Evolutionary conservation across 2,888 invertebrate species (phyloP).

Genomic region (Trissolcus japonicus): DNA sequence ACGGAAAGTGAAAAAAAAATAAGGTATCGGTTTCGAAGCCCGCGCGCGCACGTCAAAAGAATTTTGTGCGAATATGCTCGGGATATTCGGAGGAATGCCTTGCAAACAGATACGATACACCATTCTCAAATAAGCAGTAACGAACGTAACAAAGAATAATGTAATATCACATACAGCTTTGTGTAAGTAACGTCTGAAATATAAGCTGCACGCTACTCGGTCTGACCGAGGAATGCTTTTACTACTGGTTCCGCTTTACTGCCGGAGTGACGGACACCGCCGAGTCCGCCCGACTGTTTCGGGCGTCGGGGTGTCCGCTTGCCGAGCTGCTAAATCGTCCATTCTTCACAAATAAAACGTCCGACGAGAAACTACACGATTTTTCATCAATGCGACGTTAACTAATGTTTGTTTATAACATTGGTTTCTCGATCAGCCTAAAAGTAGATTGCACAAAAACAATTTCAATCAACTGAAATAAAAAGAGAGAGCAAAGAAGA

Average conservation of each 20-base stretch:
- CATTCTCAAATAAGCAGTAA: constrained; percentile 37
- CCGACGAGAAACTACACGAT: constrained; percentile 25
- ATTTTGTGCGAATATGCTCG: constrained; percentile 27
- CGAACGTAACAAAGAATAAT: constrained; percentile 50
- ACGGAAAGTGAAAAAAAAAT: constrained; percentile 13
- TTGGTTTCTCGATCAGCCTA: constrained; percentile 11
- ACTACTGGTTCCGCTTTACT: constrained; percentile 53
- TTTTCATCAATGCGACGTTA: constrained; percentile 25
- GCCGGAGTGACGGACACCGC: constrained; percentile 36
- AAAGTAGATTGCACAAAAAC: neutral
- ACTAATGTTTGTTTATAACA: constrained; percentile 26
- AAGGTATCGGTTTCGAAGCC: constrained; percentile 8
- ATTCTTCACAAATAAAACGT: constrained; percentile 48
- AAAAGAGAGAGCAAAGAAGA: too few species aligned
- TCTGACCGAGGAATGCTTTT: constrained; percentile 56
- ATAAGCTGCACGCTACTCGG: constrained; percentile 30
- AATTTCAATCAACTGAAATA: neutral
- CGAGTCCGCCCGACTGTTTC: constrained; percentile 39
- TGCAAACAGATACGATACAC: constrained; percentile 33
- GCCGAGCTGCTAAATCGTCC: constrained; percentile 41
- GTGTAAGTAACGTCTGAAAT: constrained; percentile 49
- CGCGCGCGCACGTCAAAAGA: constrained; percentile 25
- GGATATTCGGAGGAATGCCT: constrained; percentile 32
- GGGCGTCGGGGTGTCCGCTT: constrained; percentile 33
- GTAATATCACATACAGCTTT: constrained; percentile 50